phyloP scores from a whole-genome alignment of 2,113 vertebrate species.

The Paradisaea rubra region DNA sequence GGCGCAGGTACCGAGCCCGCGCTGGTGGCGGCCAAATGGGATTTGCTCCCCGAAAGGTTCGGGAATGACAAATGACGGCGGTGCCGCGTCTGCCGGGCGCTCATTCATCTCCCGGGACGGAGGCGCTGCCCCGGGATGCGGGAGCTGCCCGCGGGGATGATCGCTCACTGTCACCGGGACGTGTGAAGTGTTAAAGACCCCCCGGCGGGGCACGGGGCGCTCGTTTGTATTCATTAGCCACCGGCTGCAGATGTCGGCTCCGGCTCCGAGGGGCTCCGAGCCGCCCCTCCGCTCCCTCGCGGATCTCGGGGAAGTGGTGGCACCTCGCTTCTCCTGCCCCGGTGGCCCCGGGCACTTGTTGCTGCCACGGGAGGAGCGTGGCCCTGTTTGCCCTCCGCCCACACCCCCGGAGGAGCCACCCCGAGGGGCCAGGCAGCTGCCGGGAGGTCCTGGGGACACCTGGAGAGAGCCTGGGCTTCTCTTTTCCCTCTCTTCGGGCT shows the following conservation, averaged over 20 bases:
- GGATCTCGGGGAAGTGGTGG: fast-evolving
- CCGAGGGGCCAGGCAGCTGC: not conserved
- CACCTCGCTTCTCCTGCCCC: not conserved
- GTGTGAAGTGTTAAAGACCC: conserved; percentile 40
- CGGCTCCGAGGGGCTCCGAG: not conserved
- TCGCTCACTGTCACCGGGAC: conserved; percentile 43
- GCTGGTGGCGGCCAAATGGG: not conserved
- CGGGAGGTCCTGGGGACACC: fast-evolving
- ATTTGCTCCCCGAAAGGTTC: conserved; percentile 8
- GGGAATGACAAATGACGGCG: not conserved
- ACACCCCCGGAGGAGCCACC: not conserved
- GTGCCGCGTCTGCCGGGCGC: not conserved
- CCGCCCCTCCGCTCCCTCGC: not conserved
- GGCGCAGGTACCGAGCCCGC: not conserved
- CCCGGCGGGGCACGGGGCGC: not conserved
- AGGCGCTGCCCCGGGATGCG: not conserved
- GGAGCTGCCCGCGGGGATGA: not conserved
- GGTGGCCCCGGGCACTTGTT: not conserved
- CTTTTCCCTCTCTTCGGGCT: not conserved
- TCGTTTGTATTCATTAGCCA: conserved; percentile 41
- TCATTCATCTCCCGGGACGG: conserved; percentile 22
- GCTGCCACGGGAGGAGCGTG: not conserved
- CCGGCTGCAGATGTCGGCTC: not conserved
- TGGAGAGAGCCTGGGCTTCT: not conserved
- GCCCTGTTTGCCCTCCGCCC: not conserved